These are phyloP conservation scores for Xanthorhoe spadicearia DNA, from an alignment of 2,888 invertebrate genomes.

Conservation along the genomic window DNA sequence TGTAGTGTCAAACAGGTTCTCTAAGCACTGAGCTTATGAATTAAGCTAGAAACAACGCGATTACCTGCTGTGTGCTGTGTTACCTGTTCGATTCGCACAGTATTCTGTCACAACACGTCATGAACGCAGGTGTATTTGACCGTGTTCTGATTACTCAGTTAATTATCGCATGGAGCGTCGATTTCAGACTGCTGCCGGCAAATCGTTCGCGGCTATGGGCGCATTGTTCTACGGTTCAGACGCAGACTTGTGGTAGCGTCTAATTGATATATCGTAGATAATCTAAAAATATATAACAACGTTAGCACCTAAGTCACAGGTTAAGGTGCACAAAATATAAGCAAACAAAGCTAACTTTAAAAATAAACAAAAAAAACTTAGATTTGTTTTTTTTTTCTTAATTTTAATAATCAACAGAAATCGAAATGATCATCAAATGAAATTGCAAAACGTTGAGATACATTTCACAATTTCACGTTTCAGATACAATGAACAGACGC, in stretches of 20 bases:
- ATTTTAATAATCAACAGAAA: too few relatives aligned
- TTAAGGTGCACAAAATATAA: too few relatives aligned
- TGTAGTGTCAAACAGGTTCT: background rate
- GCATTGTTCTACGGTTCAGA: slow-evolving; percentile 15
- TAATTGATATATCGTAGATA: too few relatives aligned
- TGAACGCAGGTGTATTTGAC: slow-evolving; percentile 25
- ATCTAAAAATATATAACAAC: too few relatives aligned
- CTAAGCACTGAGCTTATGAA: background rate
- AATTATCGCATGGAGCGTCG: slow-evolving; percentile 28
- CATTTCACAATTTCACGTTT: background rate
- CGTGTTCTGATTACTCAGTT: slow-evolving; percentile 31
- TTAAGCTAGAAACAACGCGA: background rate
- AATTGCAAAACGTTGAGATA: too few relatives aligned
- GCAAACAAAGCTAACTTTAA: too few relatives aligned
- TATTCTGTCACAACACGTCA: slow-evolving; percentile 13
- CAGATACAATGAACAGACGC: background rate
- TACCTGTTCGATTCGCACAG: background rate
- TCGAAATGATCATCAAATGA: too few relatives aligned
- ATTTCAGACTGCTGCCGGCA: slow-evolving; percentile 21
- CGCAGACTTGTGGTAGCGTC: background rate
- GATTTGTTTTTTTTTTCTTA: too few relatives aligned
- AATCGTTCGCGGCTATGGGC: slow-evolving; percentile 18
- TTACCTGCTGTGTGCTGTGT: background rate
- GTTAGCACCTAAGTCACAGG: too few relatives aligned
- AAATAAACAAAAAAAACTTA: too few relatives aligned